Percentiles rank a stretch among this genome's conserved stretches.
These are phyloP conservation scores for Epizoanthus rinbou DNA, from an alignment of 92 coral and sea anemone species.

Conservation along the genomic window DNA sequence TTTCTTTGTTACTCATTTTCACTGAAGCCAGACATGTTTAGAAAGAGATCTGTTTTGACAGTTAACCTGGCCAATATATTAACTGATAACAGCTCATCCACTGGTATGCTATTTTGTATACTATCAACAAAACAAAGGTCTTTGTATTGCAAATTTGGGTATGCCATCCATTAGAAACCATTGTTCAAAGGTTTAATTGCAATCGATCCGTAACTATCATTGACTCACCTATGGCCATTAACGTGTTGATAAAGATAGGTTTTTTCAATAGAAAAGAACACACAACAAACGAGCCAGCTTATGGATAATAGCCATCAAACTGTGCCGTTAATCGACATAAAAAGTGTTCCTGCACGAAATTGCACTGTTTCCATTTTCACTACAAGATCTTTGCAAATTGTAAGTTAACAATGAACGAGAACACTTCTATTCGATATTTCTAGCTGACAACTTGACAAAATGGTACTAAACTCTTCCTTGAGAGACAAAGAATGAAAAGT, in stretches of 20 bases:
- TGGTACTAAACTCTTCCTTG: not conserved
- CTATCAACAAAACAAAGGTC: slow-evolving; percentile 38
- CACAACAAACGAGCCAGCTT: slow-evolving; percentile 22
- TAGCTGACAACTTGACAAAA: not conserved
- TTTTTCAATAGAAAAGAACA: slow-evolving; percentile 29
- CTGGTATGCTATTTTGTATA: slow-evolving; percentile 17
- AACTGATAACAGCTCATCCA: slow-evolving; percentile 12
- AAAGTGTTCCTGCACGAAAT: slow-evolving; percentile 19
- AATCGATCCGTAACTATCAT: slow-evolving; percentile 62
- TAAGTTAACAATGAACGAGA: not conserved
- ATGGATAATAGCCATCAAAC: slow-evolving; percentile 5
- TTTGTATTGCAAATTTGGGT: slow-evolving; percentile 62
- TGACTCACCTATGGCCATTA: slow-evolving; percentile 45
- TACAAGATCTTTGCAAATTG: not conserved
- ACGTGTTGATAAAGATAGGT: slow-evolving; percentile 42
- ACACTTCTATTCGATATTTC: not conserved
- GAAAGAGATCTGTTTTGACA: slow-evolving; percentile 35
- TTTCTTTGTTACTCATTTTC: not conserved
- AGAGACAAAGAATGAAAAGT: slow-evolving; percentile 8
- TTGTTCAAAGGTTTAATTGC: slow-evolving; percentile 48
- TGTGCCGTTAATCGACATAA: slow-evolving; percentile 20
- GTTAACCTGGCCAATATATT: slow-evolving; percentile 31
- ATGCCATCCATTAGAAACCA: slow-evolving; percentile 58
- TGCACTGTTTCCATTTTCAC: not conserved
- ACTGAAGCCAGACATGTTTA: not conserved